These are phyloP conservation scores for Sitta carolinensis DNA, from an alignment of 2,797 vertebrate species.

Conservation along the genomic window DNA sequence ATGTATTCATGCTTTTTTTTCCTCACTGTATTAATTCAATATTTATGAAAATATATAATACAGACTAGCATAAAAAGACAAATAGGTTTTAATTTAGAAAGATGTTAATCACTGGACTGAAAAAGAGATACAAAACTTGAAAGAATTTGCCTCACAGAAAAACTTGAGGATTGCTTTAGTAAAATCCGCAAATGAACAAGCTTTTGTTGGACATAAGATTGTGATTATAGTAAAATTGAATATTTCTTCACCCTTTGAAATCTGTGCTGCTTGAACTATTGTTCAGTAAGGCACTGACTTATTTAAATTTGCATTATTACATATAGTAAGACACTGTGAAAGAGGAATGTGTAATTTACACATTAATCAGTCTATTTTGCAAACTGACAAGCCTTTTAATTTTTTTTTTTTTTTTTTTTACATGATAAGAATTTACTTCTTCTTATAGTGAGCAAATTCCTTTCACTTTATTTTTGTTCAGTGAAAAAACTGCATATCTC, in stretches of 20 bases:
- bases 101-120: slow-evolving; percentile 29
- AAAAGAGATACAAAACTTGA: slow-evolving; percentile 17
- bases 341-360: slow-evolving; percentile 43
- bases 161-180: slow-evolving; percentile 39
- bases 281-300: slow-evolving; percentile 3
- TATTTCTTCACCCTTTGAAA: slow-evolving; percentile 49
- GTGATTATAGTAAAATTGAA: slow-evolving; percentile 56
- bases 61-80: slow-evolving; percentile 11
- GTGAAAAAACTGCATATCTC: not conserved
- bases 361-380: slow-evolving; percentile 17
- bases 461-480: not conserved
- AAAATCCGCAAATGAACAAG: slow-evolving; percentile 37
- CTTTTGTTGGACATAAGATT: slow-evolving; percentile 50
- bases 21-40: not conserved
- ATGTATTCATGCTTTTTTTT: not conserved
- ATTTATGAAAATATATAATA: slow-evolving; percentile 27
- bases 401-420: not conserved
- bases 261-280: slow-evolving; percentile 27
- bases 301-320: slow-evolving; percentile 39
- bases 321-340: slow-evolving; percentile 37
- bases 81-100: slow-evolving; percentile 59
- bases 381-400: not conserved
- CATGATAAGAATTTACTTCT: not conserved
- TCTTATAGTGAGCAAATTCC: not conserved
- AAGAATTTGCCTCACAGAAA: slow-evolving; percentile 23